phyloP scores from a whole-genome alignment of 2,888 invertebrate genomes.

The Habrosyne pyritoides region DNA sequence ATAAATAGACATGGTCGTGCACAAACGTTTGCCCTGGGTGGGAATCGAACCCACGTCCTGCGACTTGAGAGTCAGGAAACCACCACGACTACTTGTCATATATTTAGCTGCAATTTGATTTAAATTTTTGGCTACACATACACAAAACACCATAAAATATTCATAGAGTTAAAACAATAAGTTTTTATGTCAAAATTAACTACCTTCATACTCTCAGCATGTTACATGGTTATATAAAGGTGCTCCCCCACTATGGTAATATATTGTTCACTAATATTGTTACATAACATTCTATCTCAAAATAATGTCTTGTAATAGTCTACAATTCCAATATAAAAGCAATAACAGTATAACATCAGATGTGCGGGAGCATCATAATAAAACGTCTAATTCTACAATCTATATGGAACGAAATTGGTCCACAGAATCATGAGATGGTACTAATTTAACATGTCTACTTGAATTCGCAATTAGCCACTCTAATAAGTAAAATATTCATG shows the following conservation, averaged over 20 bases:
- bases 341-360: too few species aligned
- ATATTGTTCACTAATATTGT: too few species aligned
- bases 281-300: too few species aligned
- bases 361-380: not conserved
- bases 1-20: too few species aligned
- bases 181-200: not conserved
- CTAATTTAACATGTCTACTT: not conserved
- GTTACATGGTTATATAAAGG: not conserved
- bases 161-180: not conserved
- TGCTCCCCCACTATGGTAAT: too few species aligned
- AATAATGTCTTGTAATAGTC: too few species aligned
- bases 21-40: too few species aligned
- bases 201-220: not conserved
- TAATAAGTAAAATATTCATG: not conserved
- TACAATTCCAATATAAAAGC: too few species aligned
- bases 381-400: not conserved
- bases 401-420: conserved; percentile 2
- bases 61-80: too few species aligned
- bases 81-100: too few species aligned
- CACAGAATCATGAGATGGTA: conserved; percentile 3
- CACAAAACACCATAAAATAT: not conserved
- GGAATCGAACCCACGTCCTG: too few species aligned
- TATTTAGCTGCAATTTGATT: not conserved
- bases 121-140: not conserved
- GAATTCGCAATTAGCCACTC: not conserved